Percentiles rank a stretch among this genome's conserved stretches.
These are phyloP conservation scores for Panagrolaimus sp. DNA, from an alignment of 1,140 invertebrate genomes.

Conservation along the genomic window DNA sequence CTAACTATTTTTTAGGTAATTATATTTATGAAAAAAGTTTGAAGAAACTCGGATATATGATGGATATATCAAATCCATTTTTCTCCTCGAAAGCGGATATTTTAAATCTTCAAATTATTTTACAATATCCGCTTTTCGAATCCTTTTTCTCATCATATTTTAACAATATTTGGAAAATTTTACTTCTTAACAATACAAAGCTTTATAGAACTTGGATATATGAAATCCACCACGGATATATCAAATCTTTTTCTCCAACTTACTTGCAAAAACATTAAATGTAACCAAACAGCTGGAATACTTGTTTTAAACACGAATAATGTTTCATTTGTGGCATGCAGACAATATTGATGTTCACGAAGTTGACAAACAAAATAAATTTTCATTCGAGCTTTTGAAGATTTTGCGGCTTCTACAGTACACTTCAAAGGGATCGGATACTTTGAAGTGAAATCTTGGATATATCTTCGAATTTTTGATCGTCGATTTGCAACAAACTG, in stretches of 20 bases:
- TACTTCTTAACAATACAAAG: too few relatives aligned
- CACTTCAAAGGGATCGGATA: constrained; percentile 55
- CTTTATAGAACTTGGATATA: too few relatives aligned
- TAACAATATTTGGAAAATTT: too few relatives aligned
- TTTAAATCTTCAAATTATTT: too few relatives aligned
- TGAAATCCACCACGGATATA: too few relatives aligned
- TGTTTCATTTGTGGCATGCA: constrained; percentile 71
- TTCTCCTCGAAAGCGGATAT: too few relatives aligned
- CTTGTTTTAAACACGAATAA: constrained; percentile 79
- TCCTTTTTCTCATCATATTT: too few relatives aligned
- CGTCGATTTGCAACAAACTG: constrained; percentile 53
- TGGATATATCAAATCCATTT: too few relatives aligned
- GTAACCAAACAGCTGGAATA: constrained; percentile 81
- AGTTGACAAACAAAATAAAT: constrained; percentile 80
- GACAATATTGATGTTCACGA: constrained; percentile 67
- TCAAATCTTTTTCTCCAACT: constrained; percentile 60
- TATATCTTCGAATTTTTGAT: constrained; percentile 44
- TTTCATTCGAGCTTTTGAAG: constrained; percentile 26
- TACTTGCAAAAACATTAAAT: constrained; percentile 89
- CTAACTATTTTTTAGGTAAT: too few relatives aligned
- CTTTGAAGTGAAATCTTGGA: constrained; percentile 38
- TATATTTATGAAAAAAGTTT: too few relatives aligned
- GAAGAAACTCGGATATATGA: too few relatives aligned
- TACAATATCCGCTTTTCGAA: too few relatives aligned
- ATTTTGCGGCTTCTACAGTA: constrained; percentile 44